Base-by-base conservation (phyloP, 2,113 vertebrate genomes). In the Pyxicephalus adspersus region DNA sequence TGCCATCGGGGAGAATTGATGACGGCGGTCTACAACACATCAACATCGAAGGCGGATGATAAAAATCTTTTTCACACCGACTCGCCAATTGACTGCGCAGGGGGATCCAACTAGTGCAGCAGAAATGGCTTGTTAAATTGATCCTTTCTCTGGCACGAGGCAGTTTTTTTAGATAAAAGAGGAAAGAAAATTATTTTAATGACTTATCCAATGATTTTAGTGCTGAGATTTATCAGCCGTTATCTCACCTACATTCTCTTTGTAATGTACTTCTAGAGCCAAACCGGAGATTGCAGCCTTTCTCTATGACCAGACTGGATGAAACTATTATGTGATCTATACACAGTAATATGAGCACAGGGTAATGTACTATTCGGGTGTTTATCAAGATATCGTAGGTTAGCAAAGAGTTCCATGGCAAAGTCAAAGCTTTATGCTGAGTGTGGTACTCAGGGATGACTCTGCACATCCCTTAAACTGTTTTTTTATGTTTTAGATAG, bases 1-100 rank as follows among this genome's bases (percentile, higher is more conserved):
- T 90, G 87, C 91, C 89, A 80, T 86, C 87, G 88, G 38, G 88
- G 81, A 86, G 85, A 89, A 88, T 51, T 3, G 78, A 87, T 89
- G 86, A 89, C 87, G 83, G 74, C 89, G 84, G 88, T 86, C 80
- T 86, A 76, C 84, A 84, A 86, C 88, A 90, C 84, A 85, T 88
- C 89, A 90, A 87, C 89, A 82, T 86, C 15, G 87, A 84, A 87
- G 86, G 83, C 77, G 16, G 81, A 83, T 54, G 86, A 81, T 81
- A 73, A 87, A 84, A 78, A 89, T 88, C 83, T 84, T 38, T 45
- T 89, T 87, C 83, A 86, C 84, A 87, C 85, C 83, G 84, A 38
- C 83, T 80, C 66, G 38, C 87, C 84, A 87, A 81, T 85, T 38
- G 81, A 84, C 77, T 25, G 84, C 29, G 83, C 87, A 52, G 65